Evolutionary conservation across 2,797 vertebrate species (phyloP).

Genomic region (Liparis tanakae): DNA sequence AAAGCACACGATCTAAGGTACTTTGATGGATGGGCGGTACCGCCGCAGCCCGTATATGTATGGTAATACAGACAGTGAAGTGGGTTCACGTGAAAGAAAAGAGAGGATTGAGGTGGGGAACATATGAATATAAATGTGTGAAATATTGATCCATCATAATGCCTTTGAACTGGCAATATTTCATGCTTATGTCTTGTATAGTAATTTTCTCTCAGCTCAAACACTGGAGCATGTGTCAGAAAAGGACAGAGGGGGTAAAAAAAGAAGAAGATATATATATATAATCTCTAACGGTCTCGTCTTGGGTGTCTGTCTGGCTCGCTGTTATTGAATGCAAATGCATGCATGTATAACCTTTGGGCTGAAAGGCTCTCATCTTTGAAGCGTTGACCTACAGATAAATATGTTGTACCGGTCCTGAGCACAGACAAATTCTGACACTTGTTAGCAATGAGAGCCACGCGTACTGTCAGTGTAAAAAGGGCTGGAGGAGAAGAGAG

Average conservation of each 20-base stretch:
- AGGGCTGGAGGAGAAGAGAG: slow-evolving; percentile 32
- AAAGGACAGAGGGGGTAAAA: slow-evolving; percentile 23
- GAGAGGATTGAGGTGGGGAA: slow-evolving; percentile 58
- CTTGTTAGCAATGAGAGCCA: slow-evolving; percentile 76
- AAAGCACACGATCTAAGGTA: slow-evolving; percentile 36
- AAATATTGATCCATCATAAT: slow-evolving; percentile 79
- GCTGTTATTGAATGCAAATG: slow-evolving; percentile 82
- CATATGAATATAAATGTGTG: slow-evolving; percentile 80
- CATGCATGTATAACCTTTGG: slow-evolving; percentile 86
- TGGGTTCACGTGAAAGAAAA: slow-evolving; percentile 44
- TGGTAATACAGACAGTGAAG: slow-evolving; percentile 65
- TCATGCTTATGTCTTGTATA: slow-evolving; percentile 68
- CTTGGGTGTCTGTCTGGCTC: slow-evolving; percentile 60
- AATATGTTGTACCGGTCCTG: slow-evolving; percentile 79
- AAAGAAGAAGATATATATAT: slow-evolving; percentile 24
- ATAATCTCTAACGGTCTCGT: slow-evolving; percentile 50
- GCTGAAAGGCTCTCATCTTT: slow-evolving; percentile 84
- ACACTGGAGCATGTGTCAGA: slow-evolving; percentile 67
- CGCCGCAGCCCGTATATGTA: slow-evolving; percentile 54
- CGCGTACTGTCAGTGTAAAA: slow-evolving; percentile 66
- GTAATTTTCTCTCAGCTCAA: slow-evolving; percentile 72
- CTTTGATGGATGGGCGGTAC: slow-evolving; percentile 55
- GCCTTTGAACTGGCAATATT: slow-evolving; percentile 68
- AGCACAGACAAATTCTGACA: slow-evolving; percentile 83
- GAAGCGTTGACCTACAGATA: slow-evolving; percentile 85